These are phyloP conservation scores for Thalassophryne amazonica DNA, from an alignment of 2,797 vertebrate genomes.

Conservation along the genomic window DNA sequence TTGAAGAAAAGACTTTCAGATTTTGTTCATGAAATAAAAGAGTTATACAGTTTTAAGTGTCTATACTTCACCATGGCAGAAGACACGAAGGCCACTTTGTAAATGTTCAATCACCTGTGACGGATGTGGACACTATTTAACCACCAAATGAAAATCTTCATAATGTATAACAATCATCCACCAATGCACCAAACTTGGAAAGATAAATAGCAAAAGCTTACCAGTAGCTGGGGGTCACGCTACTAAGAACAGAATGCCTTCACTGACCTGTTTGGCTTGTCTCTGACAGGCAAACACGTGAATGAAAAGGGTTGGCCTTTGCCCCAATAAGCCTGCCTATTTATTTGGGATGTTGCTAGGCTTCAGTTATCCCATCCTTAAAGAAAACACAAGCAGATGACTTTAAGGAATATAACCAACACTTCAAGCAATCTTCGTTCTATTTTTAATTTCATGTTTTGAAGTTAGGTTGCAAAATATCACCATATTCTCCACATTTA, in stretches of 20 bases:
- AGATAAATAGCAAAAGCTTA: no score
- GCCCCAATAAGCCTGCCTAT: constrained; percentile 5
- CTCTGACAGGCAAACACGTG: constrained; percentile 1
- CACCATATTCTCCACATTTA: constrained; percentile 13
- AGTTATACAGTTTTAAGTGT: not conserved
- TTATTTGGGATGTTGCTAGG: not conserved
- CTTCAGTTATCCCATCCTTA: not conserved
- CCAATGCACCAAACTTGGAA: no score
- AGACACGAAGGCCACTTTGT: not conserved
- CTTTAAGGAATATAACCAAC: not conserved
- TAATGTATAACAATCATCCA: no score
- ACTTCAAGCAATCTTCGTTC: not conserved
- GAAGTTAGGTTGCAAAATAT: constrained; percentile 60
- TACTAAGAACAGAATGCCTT: constrained; percentile 22
- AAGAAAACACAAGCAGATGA: not conserved
- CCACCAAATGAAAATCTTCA: no score
- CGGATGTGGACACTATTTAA: no score
- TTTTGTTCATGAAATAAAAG: not conserved
- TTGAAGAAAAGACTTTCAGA: not conserved
- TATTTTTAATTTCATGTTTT: constrained; percentile 27
- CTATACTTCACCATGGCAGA: constrained; percentile 43
- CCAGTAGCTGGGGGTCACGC: no score
- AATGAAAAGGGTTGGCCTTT: constrained; percentile 22
- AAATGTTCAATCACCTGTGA: no score
- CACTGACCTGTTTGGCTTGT: constrained; percentile 48